These are phyloP conservation scores for Calcarius lapponicus DNA, from an alignment of 2,797 vertebrate species.

Conservation along the genomic window DNA sequence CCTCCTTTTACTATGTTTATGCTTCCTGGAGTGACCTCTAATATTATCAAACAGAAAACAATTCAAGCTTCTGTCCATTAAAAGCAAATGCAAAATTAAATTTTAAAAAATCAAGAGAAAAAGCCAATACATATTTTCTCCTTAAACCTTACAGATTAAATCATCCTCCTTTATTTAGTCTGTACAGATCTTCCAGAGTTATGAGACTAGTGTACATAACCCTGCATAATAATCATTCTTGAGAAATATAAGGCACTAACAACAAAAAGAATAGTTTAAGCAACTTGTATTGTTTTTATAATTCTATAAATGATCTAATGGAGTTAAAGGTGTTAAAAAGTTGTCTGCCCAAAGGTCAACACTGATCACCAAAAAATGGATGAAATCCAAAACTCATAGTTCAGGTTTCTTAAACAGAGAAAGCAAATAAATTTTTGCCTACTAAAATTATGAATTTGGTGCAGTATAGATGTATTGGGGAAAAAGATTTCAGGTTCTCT, in stretches of 20 bases:
- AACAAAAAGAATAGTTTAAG: neutral
- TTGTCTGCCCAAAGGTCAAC: neutral
- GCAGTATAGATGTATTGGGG: neutral
- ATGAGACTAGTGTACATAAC: neutral
- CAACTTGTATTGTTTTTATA: neutral
- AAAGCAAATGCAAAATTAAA: neutral
- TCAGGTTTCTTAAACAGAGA: conserved; percentile 6
- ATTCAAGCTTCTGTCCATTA: neutral
- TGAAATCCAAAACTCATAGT: neutral
- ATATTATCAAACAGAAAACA: neutral
- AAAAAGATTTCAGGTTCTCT: neutral
- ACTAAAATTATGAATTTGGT: neutral
- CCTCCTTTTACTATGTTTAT: neutral
- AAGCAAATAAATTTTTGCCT: conserved; percentile 14
- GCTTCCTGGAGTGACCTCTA: neutral
- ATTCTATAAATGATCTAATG: neutral
- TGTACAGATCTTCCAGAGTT: neutral
- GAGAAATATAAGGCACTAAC: neutral
- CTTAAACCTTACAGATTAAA: neutral
- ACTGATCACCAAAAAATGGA: neutral
- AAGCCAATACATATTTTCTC: neutral
- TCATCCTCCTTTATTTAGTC: neutral
- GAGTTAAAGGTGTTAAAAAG: neutral
- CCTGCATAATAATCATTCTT: neutral
- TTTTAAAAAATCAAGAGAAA: neutral